Evolutionary conservation across 2,888 invertebrate species (phyloP).

Genomic region (Noctua janthina): DNA sequence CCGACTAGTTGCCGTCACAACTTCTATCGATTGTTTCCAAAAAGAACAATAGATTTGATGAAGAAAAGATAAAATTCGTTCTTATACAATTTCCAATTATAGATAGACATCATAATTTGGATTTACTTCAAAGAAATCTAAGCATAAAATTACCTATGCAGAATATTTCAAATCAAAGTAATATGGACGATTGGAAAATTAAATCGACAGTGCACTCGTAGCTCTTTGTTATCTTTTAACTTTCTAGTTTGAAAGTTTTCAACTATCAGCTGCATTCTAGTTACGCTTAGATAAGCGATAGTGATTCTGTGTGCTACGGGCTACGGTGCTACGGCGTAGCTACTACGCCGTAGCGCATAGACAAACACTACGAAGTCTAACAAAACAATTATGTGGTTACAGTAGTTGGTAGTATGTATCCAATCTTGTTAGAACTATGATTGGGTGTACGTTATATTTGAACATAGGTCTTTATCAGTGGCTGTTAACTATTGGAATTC

Average conservation of each 20-base stretch:
- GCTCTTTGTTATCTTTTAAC: slow-evolving; percentile 23
- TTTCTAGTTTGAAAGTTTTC: slow-evolving; percentile 26
- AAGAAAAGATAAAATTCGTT: neutral
- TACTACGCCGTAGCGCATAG: slow-evolving; percentile 54
- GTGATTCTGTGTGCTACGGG: slow-evolving; percentile 19
- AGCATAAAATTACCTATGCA: neutral
- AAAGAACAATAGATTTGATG: neutral
- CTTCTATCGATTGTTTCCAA: no score
- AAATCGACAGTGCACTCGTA: slow-evolving; percentile 11
- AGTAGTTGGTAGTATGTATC: slow-evolving; percentile 9
- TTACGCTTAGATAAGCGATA: slow-evolving; percentile 41
- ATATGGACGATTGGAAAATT: neutral
- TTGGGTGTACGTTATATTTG: neutral
- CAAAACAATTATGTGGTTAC: slow-evolving; percentile 40
- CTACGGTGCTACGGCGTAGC: slow-evolving; percentile 16
- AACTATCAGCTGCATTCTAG: slow-evolving; percentile 25
- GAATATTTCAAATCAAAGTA: neutral
- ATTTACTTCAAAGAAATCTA: neutral
- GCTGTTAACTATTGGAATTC: neutral
- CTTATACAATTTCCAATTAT: neutral
- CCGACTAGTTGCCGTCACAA: no score
- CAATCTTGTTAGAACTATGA: slow-evolving; percentile 20
- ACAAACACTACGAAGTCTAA: slow-evolving; percentile 36
- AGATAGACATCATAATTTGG: neutral
- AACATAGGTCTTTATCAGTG: slow-evolving; percentile 4